Conservation (phyloP, 2,113 vertebrate genomes). For the Rhombomys opimus region DNA sequence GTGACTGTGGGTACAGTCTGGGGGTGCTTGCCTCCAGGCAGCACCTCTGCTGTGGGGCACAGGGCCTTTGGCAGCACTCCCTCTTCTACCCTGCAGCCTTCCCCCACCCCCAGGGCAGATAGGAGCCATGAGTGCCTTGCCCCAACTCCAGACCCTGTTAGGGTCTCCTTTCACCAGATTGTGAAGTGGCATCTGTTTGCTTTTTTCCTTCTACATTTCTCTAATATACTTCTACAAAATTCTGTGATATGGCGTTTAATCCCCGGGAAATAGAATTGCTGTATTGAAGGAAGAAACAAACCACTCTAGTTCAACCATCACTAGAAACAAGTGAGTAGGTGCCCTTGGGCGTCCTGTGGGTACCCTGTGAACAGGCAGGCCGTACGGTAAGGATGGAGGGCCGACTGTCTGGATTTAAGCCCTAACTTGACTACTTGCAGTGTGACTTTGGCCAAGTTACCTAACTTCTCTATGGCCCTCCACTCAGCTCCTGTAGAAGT, state of each 20-base stretch:
- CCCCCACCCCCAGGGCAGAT: neutral
- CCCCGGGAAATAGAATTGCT: neutral
- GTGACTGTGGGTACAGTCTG: too few species aligned
- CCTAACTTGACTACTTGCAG: neutral
- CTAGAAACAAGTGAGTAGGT: neutral
- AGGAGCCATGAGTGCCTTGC: neutral
- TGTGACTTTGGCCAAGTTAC: neutral
- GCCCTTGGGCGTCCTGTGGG: accelerated
- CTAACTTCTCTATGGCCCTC: neutral
- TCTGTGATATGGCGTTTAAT: neutral
- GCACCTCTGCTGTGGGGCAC: accelerated
- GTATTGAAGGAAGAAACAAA: neutral
- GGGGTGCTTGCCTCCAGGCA: neutral
- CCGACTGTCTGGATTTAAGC: neutral
- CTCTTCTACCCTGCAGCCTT: neutral
- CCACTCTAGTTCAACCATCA: neutral
- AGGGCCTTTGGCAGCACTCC: neutral
- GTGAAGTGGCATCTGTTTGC: neutral
- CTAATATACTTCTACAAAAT: neutral
- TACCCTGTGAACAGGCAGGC: neutral
- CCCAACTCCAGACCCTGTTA: neutral
- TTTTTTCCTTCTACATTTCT: neutral
- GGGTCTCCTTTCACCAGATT: neutral
- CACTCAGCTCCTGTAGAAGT: neutral
- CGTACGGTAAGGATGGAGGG: neutral